phyloP scores from a whole-genome alignment of 2,113 vertebrate genomes.

The Nothocercus julius region DNA sequence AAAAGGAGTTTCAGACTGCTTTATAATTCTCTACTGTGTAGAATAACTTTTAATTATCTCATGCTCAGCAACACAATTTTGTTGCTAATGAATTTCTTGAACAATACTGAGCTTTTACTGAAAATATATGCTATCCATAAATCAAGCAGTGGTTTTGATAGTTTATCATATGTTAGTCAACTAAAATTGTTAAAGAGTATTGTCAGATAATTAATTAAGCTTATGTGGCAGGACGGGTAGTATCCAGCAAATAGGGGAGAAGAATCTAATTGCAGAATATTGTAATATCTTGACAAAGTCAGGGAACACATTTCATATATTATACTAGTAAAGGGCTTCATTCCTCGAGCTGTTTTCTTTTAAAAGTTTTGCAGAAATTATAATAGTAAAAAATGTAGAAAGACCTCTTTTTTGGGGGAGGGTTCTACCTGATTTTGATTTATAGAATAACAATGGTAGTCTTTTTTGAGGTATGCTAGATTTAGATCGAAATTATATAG shows the following conservation, averaged over 20 bases:
- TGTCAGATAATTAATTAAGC: background rate
- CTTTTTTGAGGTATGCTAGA: background rate
- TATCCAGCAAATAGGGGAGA: background rate
- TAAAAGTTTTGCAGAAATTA: background rate
- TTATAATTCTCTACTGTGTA: background rate
- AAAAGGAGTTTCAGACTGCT: background rate
- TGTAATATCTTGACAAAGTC: background rate
- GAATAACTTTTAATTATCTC: background rate
- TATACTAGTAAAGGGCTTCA: no score
- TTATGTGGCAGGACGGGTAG: background rate
- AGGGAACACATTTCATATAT: background rate
- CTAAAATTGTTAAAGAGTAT: background rate
- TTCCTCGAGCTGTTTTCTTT: background rate
- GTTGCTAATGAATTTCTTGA: background rate
- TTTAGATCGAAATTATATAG: background rate
- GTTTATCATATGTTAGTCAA: background rate
- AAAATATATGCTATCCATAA: background rate
- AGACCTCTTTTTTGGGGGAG: background rate
- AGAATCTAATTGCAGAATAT: background rate
- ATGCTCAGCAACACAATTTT: rapidly evolving
- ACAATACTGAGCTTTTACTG: background rate
- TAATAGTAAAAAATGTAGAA: background rate
- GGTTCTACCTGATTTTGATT: background rate
- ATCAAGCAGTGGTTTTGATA: background rate
- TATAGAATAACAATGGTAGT: background rate